phyloP scores from a whole-genome alignment of 2,113 vertebrate species.

The Lophius piscatorius region DNA sequence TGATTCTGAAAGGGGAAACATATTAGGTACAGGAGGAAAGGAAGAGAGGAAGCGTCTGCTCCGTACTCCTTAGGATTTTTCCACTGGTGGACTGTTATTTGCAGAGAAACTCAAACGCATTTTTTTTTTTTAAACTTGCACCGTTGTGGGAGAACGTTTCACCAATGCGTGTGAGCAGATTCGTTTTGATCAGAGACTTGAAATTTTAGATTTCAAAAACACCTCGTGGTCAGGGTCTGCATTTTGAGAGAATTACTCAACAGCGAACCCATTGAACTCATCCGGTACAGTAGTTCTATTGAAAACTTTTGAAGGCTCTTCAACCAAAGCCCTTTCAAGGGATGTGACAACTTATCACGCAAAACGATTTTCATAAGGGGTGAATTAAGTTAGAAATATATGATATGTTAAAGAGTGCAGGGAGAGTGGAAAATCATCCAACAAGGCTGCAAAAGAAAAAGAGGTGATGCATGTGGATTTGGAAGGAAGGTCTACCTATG shows the following conservation, averaged over 20 bases:
- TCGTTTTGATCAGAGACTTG: constrained; percentile 39
- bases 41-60: constrained; percentile 46
- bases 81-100: constrained; percentile 50
- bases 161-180: constrained; percentile 22
- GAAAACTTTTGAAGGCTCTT: constrained; percentile 35
- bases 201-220: constrained; percentile 61
- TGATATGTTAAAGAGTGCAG: constrained; percentile 8
- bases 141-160: constrained; percentile 5
- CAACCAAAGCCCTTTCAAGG: constrained; percentile 26
- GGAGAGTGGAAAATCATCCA: constrained; percentile 42
- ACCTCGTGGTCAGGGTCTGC: constrained; percentile 37
- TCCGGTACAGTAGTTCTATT: constrained; percentile 49
- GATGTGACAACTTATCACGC: constrained; percentile 36
- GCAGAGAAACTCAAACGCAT: constrained; percentile 29
- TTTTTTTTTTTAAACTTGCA: background rate
- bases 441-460: constrained; percentile 50
- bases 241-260: constrained; percentile 54
- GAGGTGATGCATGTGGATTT: constrained; percentile 43
- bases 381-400: constrained; percentile 37
- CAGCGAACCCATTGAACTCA: constrained; percentile 57
- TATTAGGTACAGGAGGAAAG: constrained; percentile 51
- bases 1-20: constrained; percentile 65
- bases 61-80: constrained; percentile 50
- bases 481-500: constrained; percentile 15
- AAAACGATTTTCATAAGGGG: constrained; percentile 37